Percentiles rank a stretch among this genome's conserved stretches.
Conservation (phyloP, 2,113 vertebrate genomes). For the Trogon surrucura region DNA sequence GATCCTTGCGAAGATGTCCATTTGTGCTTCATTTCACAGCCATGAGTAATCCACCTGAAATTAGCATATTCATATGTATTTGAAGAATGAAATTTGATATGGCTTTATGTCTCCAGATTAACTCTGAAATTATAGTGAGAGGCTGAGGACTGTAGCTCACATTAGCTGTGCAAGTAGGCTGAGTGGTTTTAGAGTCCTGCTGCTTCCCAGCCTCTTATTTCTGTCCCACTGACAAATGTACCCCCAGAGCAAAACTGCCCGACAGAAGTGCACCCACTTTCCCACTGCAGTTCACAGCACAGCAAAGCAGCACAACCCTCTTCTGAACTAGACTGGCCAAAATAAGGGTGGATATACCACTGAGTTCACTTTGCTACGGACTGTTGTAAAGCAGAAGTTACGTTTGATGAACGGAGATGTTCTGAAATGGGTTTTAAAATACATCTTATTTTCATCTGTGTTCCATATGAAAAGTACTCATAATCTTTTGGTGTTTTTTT, state of each 20-base stretch:
- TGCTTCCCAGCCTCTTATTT: neutral
- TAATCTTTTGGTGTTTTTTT: neutral
- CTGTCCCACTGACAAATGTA: neutral
- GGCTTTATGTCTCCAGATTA: neutral
- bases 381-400: neutral
- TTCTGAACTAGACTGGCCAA: neutral
- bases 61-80: neutral
- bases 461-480: neutral
- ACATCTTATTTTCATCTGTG: neutral
- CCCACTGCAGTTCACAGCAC: rapidly evolving
- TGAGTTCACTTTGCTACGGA: neutral
- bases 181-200: neutral
- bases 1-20: neutral
- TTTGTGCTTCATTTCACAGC: neutral
- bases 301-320: neutral
- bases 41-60: neutral
- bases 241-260: neutral
- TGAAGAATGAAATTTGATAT: neutral
- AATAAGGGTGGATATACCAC: rapidly evolving
- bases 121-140: neutral
- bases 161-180: neutral
- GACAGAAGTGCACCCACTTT: rapidly evolving
- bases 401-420: neutral
- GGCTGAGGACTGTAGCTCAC: neutral
- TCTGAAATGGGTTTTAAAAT: neutral